Conservation (phyloP, 1,140 invertebrate species). For the Penaeus vannamei region DNA sequence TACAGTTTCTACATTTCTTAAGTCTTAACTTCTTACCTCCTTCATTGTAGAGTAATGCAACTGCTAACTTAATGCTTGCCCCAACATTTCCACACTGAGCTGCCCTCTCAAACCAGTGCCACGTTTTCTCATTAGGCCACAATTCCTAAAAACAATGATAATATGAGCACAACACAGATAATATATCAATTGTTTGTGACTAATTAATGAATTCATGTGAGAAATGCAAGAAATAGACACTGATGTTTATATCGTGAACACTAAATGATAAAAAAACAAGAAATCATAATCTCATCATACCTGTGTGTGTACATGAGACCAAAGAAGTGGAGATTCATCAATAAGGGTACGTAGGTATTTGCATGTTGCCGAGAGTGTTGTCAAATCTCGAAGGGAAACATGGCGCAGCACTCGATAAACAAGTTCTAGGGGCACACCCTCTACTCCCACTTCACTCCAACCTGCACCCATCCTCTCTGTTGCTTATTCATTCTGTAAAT, state of each 20-base stretch:
- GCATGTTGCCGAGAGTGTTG: slow-evolving; percentile 42
- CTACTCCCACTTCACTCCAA: slow-evolving; percentile 51
- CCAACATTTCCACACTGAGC: slow-evolving; percentile 42
- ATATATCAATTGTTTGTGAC: no score
- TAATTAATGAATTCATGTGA: no score
- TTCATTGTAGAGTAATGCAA: slow-evolving; percentile 50
- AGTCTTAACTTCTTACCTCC: slow-evolving; percentile 17
- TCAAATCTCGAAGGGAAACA: slow-evolving; percentile 39
- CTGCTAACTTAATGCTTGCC: slow-evolving; percentile 46
- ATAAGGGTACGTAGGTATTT: slow-evolving; percentile 39
- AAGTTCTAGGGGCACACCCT: slow-evolving; percentile 46
- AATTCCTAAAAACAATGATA: slow-evolving; percentile 9
- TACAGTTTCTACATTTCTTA: no score
- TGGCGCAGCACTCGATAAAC: slow-evolving; percentile 46
- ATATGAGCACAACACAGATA: no score
- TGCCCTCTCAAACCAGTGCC: slow-evolving; percentile 46
- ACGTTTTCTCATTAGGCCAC: slow-evolving; percentile 42
- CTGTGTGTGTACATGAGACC: slow-evolving; percentile 50
- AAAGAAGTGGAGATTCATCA: slow-evolving; percentile 41
- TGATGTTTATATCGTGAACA: no score
- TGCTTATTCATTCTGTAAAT: no score
- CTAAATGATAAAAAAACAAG: not conserved
- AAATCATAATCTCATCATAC: not conserved
- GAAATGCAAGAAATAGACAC: no score
- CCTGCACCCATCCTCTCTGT: slow-evolving; percentile 40